Base-by-base conservation (phyloP, 2,888 invertebrate genomes). In the Poecilobothrus nobilitatus region DNA sequence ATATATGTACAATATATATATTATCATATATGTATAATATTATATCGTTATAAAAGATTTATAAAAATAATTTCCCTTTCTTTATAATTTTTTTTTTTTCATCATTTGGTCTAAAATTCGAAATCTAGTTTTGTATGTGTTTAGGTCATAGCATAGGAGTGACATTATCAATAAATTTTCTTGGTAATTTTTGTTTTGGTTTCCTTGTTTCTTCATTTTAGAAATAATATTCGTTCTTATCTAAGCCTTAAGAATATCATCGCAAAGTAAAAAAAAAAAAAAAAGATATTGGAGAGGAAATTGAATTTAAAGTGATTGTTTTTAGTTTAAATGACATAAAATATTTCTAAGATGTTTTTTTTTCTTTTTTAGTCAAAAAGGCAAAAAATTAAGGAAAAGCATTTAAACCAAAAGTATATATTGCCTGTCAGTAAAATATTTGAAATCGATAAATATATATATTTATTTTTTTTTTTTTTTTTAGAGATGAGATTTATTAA, bases 251-350 rank as follows among this genome's bases (percentile, higher is more conserved):
- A 18, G 53, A 53, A 53, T 53, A 53, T 53, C 12, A 9, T 53
- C 15, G 2, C 7, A 53, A 53, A 53, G 12, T 2, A 7, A 37
- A 37, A 37, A 53, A 18, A 18, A 9, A n/a, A 53, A n/a, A 15
- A 44, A 12, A 18, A 9, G 53, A n/a, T 1, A 53, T 18, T 6
- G 15, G 15, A n/a, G 53, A 53, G 53, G 53, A 53, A 53, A 53
- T 53, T 53, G 53, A 53, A 53, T 53, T 53, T 53, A 53, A 53
- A 53, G 53, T 53, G 53, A 53, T 53, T 53, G 53, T 53, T 53
- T 53, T 53, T 53, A 53, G 18, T 18, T 53, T 53, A 18, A 53
- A 53, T 53, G 53, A 18, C 18, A 53, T 53, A 53, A 53, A 53
- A 53, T 53, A 53, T 53, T 53, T 53, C 6, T 53, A 41, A 41